Conservation (phyloP, 2,888 invertebrate genomes). For the Spisula subtruncata region DNA sequence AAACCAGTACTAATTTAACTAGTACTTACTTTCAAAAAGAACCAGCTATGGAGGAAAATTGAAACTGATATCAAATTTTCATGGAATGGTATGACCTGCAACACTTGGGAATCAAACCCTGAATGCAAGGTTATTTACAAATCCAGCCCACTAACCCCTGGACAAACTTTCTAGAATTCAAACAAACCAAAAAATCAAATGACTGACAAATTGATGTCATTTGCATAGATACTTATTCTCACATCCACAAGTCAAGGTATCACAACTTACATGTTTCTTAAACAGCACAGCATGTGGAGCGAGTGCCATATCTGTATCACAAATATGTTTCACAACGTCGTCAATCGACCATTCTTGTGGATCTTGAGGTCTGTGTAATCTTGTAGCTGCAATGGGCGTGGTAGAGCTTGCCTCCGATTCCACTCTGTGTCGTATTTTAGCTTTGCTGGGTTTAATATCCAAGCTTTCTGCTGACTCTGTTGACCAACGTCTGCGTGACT, state of each 20-base stretch:
- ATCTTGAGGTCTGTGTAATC: slow-evolving; percentile 74
- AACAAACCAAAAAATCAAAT: no score
- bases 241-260: background rate
- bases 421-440: slow-evolving; percentile 71
- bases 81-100: no score
- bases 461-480: slow-evolving; percentile 86
- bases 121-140: no score
- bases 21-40: no score
- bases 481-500: slow-evolving; percentile 85
- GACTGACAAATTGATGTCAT: no score
- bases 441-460: slow-evolving; percentile 67
- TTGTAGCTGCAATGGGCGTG: slow-evolving; percentile 84
- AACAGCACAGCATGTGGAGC: slow-evolving; percentile 96
- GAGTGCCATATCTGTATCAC: slow-evolving; percentile 94
- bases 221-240: no score
- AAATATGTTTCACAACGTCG: slow-evolving; percentile 97
- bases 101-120: no score
- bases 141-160: no score
- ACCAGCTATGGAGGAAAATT: no score
- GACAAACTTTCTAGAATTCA: no score
- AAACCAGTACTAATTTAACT: no score
- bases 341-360: slow-evolving; percentile 94
- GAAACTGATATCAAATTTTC: no score
- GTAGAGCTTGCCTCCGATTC: slow-evolving; percentile 87
- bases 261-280: slow-evolving; percentile 94